phyloP scores from a whole-genome alignment of 2,113 vertebrate genomes.

The Calidris pugnax region DNA sequence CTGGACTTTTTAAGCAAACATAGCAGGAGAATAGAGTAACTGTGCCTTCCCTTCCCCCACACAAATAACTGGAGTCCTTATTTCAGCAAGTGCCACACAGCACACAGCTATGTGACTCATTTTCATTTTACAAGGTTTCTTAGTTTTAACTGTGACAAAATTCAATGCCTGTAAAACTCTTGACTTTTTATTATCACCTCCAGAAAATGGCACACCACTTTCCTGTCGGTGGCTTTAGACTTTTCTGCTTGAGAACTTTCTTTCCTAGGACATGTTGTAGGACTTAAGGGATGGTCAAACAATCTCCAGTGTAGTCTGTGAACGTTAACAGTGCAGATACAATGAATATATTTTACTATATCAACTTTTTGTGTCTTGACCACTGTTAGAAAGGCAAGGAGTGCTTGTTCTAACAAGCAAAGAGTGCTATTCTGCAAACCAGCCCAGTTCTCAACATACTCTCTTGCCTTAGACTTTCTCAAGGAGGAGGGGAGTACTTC shows the following conservation, averaged over 20 bases:
- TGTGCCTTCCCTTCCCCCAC: not conserved
- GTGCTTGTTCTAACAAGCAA: not conserved
- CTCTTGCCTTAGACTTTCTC: not conserved
- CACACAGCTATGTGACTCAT: not conserved
- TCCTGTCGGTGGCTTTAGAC: not conserved
- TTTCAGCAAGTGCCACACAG: not conserved
- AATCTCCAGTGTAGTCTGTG: not conserved
- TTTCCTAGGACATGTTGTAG: not conserved
- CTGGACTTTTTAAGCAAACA: constrained; percentile 4
- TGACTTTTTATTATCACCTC: not conserved
- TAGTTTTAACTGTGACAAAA: not conserved
- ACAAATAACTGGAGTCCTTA: not conserved
- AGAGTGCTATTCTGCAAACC: not conserved
- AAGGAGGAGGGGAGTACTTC: not conserved
- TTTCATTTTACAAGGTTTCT: constrained; percentile 21
- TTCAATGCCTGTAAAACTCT: not conserved
- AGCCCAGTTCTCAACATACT: not conserved
- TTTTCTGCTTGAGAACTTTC: not conserved
- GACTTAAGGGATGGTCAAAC: not conserved
- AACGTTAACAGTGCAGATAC: not conserved
- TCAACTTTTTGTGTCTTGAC: not conserved
- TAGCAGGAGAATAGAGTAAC: not conserved
- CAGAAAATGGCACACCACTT: not conserved
- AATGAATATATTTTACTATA: not conserved
- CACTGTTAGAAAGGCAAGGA: not conserved